Base-by-base conservation (phyloP, 2,113 vertebrate species). In the Psettodes erumei region DNA sequence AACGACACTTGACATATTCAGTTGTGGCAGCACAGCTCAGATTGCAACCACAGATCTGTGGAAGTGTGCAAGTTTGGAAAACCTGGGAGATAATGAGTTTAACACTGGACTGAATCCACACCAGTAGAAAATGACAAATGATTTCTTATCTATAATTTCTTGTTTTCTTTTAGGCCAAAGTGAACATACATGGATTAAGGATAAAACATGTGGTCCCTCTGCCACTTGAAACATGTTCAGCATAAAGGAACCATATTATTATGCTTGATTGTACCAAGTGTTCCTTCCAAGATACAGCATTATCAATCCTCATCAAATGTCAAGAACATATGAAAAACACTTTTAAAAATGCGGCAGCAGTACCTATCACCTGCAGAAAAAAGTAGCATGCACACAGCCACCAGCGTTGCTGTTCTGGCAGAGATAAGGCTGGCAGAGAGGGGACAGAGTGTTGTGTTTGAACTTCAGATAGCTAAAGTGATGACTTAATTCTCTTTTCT, bases 401-500 rank as follows among this genome's bases (percentile, higher is more conserved):
- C 59, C 63, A 33, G 65, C 38, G 19, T 54, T 73, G 58, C 71
- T 81, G 62, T 65, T 75, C 35, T 63, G 23, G 12, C 30, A 27
- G 61, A 81, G 87, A 86, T 88, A 89, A 89, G 71, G 48, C 32
- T 30, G 21, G 33, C 59, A 59, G 42, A 37, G 33, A 79, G 62
- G 73, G 61, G 71, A 72, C 67, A 53, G 61, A 67, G 68, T 60
- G 55, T 76, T 82, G 62, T 79, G 73, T 85, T 85, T 87, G 60
- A 89, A 86, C 75, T 77, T 86, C 76, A 77, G 68, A 70, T 82
- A 83, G 73, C 78, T 83, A 40, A 43, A 79, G 69, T 78, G 70
- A 86, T 77, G 84, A 86, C 83, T 88, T 84, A 82, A 90, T 89
- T 91, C 75, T 60, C 79, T 51, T 75, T 79, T 69, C 79, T 77